Evolutionary conservation across 2,797 vertebrate species (phyloP), one percentile per base, ranked within the genome.

Genomic region (Argya squamiceps): DNA sequence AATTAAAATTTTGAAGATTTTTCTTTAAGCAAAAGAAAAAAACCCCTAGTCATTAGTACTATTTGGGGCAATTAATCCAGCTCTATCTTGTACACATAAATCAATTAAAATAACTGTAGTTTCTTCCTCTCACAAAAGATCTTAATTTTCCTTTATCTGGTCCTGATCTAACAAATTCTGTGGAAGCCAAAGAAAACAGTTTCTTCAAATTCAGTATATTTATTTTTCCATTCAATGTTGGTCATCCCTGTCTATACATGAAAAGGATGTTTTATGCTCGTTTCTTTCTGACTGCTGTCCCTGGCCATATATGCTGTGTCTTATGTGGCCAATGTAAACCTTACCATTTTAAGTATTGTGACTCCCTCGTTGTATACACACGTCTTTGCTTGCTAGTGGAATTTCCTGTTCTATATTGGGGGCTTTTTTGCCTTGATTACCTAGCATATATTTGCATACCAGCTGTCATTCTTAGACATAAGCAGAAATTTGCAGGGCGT

Each of bases 271-370:
- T 41, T 59, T 59, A 19, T 29, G 24, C 14, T 84, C 11, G 19
- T 63, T 76, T 73, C 30, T 69, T 76, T 34, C 23, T 62, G 32
- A 19, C 27, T 67, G 7, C 36, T 71, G 17, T 41, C 49, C 11
- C 52, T 73, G 23, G 50, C 27, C 18, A 18, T 15, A 5, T 30
- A 7, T 50, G 23, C 12, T 67, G 9, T 26, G 16, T 55, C 20
- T 23, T 37, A 30, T 8, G 18, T 18, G 36, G 15, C 15, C 23
- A 20, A 10, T 14, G 19, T 18, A 17, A 59, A 52, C 64, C 1
- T 29, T 49, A n/a, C 0, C 11, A 3, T 60, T 39, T 47, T 12
- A 29, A 37, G 10, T 53, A 10, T 8, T 0, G 1, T 21, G 47
- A 30, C n/a, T 79, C 14, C 23, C 10, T 16, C 1, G 6, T 29